phyloP scores from a whole-genome alignment of 2,888 invertebrate genomes.

The Fragum sueziense region DNA sequence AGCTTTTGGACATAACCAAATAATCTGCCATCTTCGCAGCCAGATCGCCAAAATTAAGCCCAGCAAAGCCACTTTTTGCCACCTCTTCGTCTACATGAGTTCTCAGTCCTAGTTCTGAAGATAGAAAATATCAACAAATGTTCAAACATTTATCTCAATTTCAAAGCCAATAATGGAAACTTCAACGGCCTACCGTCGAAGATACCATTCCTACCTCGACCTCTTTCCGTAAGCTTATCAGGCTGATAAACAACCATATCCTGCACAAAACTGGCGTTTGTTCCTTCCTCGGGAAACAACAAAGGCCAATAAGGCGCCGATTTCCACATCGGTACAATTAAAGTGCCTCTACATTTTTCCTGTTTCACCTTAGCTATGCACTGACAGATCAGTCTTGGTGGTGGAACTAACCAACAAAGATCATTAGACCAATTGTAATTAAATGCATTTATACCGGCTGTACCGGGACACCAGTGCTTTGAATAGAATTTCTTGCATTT shows the following conservation, averaged over 20 bases:
- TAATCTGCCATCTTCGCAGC: conserved; percentile 24
- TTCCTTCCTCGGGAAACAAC: not conserved
- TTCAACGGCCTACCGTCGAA: too few species aligned
- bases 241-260: not conserved
- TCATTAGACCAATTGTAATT: not conserved
- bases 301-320: conserved; percentile 13
- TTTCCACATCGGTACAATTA: too few species aligned
- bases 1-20: conserved; percentile 28
- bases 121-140: too few species aligned
- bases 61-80: too few species aligned
- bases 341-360: not conserved
- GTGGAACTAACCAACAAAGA: conserved; percentile 29
- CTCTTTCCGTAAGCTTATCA: too few species aligned
- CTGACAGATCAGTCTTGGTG: not conserved
- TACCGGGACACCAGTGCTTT: not conserved
- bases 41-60: conserved; percentile 7
- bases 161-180: not conserved
- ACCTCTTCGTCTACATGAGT: too few species aligned
- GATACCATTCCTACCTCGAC: not conserved
- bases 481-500: not conserved
- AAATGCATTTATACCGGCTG: too few species aligned
- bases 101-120: too few species aligned
- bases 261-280: not conserved
- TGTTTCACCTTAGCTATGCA: conserved; percentile 7
- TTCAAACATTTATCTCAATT: not conserved